Evolutionary conservation across 2,797 vertebrate genomes (phyloP), one percentile per base, ranked within the genome.

Genomic region (Myripristis murdjan): DNA sequence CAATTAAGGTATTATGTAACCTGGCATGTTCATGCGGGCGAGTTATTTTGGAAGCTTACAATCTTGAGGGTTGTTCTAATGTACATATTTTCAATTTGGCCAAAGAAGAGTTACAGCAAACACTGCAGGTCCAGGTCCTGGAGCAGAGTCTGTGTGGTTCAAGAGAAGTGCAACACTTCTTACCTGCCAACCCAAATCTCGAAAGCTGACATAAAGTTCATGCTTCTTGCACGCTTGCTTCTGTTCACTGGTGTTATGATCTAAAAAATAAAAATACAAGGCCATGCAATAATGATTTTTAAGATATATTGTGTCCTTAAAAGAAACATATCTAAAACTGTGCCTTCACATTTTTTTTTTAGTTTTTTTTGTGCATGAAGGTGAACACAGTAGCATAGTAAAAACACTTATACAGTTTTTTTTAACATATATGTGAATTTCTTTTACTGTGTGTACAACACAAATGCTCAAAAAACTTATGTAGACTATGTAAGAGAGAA

Each of bases 151-250:
- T 60, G 16, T 28, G 22, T 47, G 59, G 39, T 35, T 6, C 12
- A 51, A 41, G 16, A 59, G 12, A 49, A 1, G 18, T 64, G 0
- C 47, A 53, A 63, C 35, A 10, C 51, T 56, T 18, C 88, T 82
- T 94, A 99, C 98, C 98, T 99, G 98, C 98, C 98, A 99, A 70
- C 98, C 97, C 64, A 99, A 90, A 81, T 99, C 98, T 55, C 98
- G 95, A 84, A 99, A 99, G 77, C 98, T 99, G 88, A 99, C 98
- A 0, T 99, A 99, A 26, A 99, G 97, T 86, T 99, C 98, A 1
- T 99, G 98, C 85, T 99, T 99, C 93, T 98, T 99, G 85, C 98
- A 99, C 60, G 98, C 98, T 91, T 99, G 98, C 73, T 98, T 99
- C 92, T 98, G 98, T 84, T 99, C 98, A 2, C 98, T 99, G 54